phyloP scores from a whole-genome alignment of 1,140 invertebrate genomes.

The Papilio glaucus region DNA sequence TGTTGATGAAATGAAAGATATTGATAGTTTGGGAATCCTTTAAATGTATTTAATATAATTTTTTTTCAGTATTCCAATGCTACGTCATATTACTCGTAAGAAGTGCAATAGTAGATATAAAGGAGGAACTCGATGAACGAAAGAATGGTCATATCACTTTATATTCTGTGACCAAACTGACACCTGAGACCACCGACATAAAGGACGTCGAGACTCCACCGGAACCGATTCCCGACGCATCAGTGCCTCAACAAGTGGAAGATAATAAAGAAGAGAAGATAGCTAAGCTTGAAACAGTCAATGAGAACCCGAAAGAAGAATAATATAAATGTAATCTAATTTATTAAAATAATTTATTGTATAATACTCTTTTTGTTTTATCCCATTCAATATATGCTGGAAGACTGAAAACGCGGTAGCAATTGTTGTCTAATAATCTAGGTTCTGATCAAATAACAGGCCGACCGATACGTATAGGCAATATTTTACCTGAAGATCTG shows the following conservation, averaged over 20 bases:
- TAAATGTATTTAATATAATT: conserved; percentile 24
- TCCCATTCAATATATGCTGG: no score
- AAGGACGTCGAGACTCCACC: conserved; percentile 41
- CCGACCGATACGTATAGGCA: no score
- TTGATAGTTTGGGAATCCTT: background rate
- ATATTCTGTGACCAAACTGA: conserved; percentile 44
- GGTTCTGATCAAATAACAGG: no score
- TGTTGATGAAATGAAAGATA: no score
- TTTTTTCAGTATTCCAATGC: conserved; percentile 59
- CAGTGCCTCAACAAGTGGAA: conserved; percentile 12
- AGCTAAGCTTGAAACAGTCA: conserved; percentile 50
- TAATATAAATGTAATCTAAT: conserved; percentile 25
- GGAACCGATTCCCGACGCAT: conserved; percentile 21
- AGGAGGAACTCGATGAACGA: conserved; percentile 36
- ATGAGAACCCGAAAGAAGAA: conserved; percentile 53
- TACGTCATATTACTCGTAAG: conserved; percentile 63
- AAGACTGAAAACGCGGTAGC: no score
- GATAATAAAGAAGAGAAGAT: conserved; percentile 39
- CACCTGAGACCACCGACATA: conserved; percentile 30
- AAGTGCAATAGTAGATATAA: conserved; percentile 64
- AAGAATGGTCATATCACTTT: conserved; percentile 48
- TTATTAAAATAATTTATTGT: no score
- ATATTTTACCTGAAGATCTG: no score
- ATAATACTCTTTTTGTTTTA: no score
- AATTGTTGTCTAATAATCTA: no score